These are phyloP conservation scores for Melipona beecheii DNA, from an alignment of 2,888 invertebrate genomes.

Conservation along the genomic window DNA sequence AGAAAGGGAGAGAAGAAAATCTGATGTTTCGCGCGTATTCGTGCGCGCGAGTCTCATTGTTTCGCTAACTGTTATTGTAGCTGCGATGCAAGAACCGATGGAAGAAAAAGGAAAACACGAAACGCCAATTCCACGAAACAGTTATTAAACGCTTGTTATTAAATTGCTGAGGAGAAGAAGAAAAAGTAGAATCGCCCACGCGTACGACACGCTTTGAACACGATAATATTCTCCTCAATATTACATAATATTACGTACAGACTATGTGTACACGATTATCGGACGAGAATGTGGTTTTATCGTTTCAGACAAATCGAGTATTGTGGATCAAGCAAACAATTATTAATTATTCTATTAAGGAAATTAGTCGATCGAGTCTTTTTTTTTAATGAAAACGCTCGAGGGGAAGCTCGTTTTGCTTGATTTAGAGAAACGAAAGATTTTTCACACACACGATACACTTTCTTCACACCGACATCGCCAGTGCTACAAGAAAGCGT, in stretches of 20 bases:
- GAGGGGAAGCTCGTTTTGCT: not conserved
- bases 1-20: not conserved
- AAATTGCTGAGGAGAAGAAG: constrained; percentile 24
- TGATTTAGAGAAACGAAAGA: not conserved
- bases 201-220: constrained; percentile 38
- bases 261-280: constrained; percentile 36
- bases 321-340: constrained; percentile 49
- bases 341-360: constrained; percentile 24
- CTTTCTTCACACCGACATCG: constrained; percentile 21
- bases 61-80: not conserved
- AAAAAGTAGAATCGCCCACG: constrained; percentile 55
- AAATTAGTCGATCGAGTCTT: constrained; percentile 36
- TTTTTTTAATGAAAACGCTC: not conserved
- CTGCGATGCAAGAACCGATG: not conserved
- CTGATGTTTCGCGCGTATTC: not conserved
- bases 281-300: constrained; percentile 53
- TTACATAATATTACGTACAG: constrained; percentile 64
- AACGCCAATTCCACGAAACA: constrained; percentile 32
- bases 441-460: not conserved
- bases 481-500: constrained; percentile 8
- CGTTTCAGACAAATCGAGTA: constrained; percentile 20
- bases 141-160: constrained; percentile 39
- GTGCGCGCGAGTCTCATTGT: constrained; percentile 14
- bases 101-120: constrained; percentile 17
- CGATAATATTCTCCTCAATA: constrained; percentile 60